Evolutionary conservation across 2,113 vertebrate genomes (phyloP).

Genomic region (Hyaena hyaena): DNA sequence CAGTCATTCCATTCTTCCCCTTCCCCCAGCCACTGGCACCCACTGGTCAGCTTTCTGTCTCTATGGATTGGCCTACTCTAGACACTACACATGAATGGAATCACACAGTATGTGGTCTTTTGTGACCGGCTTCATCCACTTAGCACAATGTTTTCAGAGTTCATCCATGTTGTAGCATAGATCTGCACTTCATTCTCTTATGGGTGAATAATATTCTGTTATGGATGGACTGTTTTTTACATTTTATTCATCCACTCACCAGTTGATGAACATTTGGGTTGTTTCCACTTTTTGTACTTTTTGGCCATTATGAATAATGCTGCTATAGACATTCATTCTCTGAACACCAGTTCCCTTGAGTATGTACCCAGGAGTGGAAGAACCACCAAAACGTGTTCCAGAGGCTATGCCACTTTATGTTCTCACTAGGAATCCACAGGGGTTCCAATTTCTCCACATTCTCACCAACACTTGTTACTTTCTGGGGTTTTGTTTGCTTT

Average conservation of each 20-base stretch:
- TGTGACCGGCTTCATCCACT: background rate
- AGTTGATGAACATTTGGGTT: background rate
- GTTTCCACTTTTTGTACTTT: background rate
- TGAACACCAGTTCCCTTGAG: background rate
- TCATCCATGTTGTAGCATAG: too few relatives aligned
- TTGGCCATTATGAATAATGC: background rate
- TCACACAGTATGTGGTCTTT: background rate
- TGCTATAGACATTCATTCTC: background rate
- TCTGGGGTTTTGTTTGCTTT: background rate
- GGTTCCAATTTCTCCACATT: background rate
- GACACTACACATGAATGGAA: background rate
- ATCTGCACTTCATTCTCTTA: background rate
- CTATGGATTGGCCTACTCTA: background rate
- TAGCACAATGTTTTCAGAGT: background rate
- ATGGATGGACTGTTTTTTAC: background rate
- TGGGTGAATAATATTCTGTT: background rate
- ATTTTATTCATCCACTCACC: background rate
- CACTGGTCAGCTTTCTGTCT: background rate
- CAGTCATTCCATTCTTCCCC: background rate
- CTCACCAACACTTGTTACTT: background rate
- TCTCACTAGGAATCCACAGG: background rate
- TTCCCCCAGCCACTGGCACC: background rate
- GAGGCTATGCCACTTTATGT: background rate
- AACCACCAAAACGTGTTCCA: background rate
- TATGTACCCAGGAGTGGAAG: background rate